Conservation (phyloP, 2,797 vertebrate genomes). For the Mycteria americana region DNA sequence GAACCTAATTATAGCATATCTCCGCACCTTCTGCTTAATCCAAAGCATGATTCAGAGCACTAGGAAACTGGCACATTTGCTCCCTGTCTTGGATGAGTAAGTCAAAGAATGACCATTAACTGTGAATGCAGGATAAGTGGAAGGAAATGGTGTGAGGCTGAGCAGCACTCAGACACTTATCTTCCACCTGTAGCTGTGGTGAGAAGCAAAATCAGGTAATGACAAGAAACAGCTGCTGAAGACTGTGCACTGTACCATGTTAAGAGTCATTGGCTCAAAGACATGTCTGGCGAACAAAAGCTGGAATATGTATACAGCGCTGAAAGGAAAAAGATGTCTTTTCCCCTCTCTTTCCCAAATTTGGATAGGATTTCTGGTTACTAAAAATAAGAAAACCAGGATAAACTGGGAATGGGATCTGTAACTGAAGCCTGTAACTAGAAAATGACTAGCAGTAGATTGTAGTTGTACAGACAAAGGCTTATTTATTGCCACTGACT, state of each 20-base stretch:
- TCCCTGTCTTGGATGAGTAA: background rate
- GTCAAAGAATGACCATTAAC: constrained; percentile 13
- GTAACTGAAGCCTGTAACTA: constrained; percentile 3
- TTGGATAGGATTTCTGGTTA: background rate
- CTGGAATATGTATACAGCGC: background rate
- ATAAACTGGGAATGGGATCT: background rate
- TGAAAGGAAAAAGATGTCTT: background rate
- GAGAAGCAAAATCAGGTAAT: constrained; percentile 11
- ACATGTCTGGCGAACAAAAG: background rate
- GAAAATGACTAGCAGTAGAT: constrained; percentile 12
- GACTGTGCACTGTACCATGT: background rate
- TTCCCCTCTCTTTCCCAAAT: background rate
- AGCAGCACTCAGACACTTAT: background rate
- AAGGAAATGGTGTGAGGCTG: constrained; percentile 6
- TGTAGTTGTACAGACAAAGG: constrained; percentile 1
- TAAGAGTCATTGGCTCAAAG: background rate
- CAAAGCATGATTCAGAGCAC: background rate
- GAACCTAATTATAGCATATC: background rate
- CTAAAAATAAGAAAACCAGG: constrained; percentile 30
- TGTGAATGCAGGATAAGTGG: background rate
- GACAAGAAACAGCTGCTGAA: constrained; percentile 28
- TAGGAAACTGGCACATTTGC: background rate
- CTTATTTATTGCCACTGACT: constrained; percentile 65
- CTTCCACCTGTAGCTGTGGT: constrained; percentile 29
- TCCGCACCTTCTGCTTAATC: background rate